phyloP scores from a whole-genome alignment of 2,797 vertebrate genomes.

The Gambelia wislizenii region DNA sequence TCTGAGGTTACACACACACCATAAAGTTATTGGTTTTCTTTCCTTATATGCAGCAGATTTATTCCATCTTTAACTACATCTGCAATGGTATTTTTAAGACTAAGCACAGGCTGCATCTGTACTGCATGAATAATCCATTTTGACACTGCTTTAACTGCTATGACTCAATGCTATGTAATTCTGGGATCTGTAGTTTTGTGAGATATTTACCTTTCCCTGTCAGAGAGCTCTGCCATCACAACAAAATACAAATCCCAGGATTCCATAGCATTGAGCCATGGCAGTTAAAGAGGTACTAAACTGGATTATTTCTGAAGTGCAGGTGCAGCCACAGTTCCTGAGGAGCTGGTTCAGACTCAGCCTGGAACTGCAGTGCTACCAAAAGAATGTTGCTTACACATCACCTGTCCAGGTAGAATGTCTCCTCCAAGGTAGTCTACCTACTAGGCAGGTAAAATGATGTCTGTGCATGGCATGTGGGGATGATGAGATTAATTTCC shows the following conservation, averaged over 20 bases:
- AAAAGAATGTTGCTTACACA: background rate
- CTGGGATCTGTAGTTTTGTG: too few species aligned
- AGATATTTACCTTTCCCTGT: too few species aligned
- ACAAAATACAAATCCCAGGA: too few species aligned
- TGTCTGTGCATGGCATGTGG: background rate
- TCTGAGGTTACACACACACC: background rate
- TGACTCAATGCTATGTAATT: too few species aligned
- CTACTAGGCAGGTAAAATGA: background rate
- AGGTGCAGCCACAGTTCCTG: too few species aligned
- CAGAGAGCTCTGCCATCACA: too few species aligned
- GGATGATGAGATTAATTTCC: background rate
- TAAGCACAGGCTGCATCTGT: too few species aligned
- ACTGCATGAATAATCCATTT: too few species aligned
- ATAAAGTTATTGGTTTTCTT: background rate
- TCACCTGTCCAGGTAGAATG: background rate
- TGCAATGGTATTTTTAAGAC: background rate
- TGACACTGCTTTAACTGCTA: too few species aligned
- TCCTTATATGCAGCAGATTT: background rate
- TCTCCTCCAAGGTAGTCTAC: background rate
- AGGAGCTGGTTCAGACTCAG: background rate
- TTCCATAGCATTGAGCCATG: too few species aligned
- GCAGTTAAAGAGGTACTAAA: too few species aligned
- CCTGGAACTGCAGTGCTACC: background rate
- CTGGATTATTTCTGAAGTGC: too few species aligned
- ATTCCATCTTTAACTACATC: background rate